Evolutionary conservation across 2,113 vertebrate species (phyloP).

Genomic region (Nerophis ophidion): DNA sequence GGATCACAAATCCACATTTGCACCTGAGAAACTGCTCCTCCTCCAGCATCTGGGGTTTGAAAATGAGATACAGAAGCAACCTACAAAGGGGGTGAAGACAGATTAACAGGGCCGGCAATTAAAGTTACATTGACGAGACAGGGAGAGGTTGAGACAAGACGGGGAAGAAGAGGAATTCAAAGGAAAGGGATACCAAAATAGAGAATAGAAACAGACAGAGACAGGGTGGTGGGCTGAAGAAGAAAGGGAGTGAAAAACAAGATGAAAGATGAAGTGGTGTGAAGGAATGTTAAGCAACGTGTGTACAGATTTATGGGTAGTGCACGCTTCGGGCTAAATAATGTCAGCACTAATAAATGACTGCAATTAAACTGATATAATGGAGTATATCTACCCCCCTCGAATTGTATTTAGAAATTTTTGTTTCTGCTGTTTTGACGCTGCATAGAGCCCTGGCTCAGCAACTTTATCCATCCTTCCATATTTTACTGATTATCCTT

Average conservation of each 20-base stretch:
- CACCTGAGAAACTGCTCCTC: too few species aligned
- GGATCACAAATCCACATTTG: too few species aligned
- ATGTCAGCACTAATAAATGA: conserved; percentile 65
- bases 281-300: conserved; percentile 70
- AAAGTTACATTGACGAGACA: conserved; percentile 24
- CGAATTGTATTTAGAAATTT: conserved; percentile 55
- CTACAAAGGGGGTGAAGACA: conserved; percentile 24
- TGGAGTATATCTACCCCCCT: conserved; percentile 31
- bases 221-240: conserved; percentile 13
- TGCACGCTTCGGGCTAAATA: conserved; percentile 63
- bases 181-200: conserved; percentile 28
- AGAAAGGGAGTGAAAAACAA: conserved; percentile 36
- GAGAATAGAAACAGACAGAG: conserved; percentile 38
- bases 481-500: too few species aligned
- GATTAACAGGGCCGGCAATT: conserved; percentile 35
- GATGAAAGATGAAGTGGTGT: conserved; percentile 65
- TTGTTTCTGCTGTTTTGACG: conserved; percentile 28
- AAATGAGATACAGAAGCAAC: conserved; percentile 8
- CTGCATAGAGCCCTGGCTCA: too few species aligned
- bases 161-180: conserved; percentile 14
- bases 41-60: background rate
- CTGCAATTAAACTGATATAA: conserved; percentile 64
- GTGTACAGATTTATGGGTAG: conserved; percentile 66
- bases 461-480: too few species aligned
- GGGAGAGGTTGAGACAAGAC: conserved; percentile 11